Conservation (phyloP, 2,797 vertebrate genomes). For the Urosaurus nigricauda region DNA sequence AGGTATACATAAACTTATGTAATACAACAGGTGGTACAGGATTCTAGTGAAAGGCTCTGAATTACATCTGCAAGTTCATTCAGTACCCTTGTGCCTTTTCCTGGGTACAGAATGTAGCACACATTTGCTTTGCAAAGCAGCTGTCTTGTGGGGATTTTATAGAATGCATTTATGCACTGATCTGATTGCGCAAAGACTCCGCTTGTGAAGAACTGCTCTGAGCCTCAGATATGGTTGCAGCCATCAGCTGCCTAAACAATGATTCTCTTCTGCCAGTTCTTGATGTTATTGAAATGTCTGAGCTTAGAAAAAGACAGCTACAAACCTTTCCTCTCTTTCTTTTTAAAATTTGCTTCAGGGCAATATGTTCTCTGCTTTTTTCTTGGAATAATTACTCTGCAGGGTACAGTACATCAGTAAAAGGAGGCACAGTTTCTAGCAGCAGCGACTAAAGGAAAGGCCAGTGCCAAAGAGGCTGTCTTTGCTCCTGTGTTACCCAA, state of each 20-base stretch:
- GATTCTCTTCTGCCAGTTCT: not conserved
- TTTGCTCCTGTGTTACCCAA: not conserved
- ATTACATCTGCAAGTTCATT: not conserved
- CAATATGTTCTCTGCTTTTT: not conserved
- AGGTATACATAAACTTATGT: too few relatives aligned
- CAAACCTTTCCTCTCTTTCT: not conserved
- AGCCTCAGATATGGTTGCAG: not conserved
- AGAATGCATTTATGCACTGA: not conserved
- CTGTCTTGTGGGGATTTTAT: not conserved
- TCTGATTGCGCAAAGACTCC: not conserved
- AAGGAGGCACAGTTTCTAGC: not conserved
- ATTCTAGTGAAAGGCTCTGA: too few relatives aligned
- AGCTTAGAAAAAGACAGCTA: not conserved
- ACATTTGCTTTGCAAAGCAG: not conserved
- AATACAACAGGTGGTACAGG: too few relatives aligned
- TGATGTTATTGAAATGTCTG: constrained; percentile 14
- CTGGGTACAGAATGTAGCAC: not conserved
- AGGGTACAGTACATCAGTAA: not conserved
- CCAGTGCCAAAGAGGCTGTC: not conserved
- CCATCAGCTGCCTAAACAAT: not conserved
- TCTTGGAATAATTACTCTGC: constrained; percentile 1
- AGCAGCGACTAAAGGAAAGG: not conserved
- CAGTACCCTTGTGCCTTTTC: not conserved
- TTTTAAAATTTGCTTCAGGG: not conserved
- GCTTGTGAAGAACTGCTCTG: not conserved